Evolutionary conservation across 2,888 invertebrate genomes (phyloP), one percentile per base, ranked within the genome.

Genomic region (Reticulitermes lucifugus): DNA sequence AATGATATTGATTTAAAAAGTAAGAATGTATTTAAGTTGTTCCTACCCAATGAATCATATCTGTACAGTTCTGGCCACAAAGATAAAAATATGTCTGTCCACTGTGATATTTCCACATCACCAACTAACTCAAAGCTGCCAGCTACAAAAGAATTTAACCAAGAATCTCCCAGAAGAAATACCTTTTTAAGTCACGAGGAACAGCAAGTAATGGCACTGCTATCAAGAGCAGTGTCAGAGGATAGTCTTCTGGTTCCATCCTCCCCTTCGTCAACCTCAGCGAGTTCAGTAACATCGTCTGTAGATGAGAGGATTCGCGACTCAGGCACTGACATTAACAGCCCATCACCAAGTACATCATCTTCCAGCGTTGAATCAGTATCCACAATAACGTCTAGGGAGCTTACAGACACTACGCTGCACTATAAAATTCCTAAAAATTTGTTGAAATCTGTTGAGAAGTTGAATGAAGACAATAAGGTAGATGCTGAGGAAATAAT

Each of bases 161-260:
- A 55, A 79, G 46, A 79, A 22, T 2, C 81, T 59, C 25, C 60
- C 29, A 59, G 14, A 41, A 2, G 22, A 18, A 46, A 25, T 14
- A 12, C 35, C 5, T n/a, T 73, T 73, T 77, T 85, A 22, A 84
- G 82, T 1, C 12, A 82, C 9, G 83, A 85, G 35, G 65, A 86
- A 77, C 82, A 79, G 22, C 80, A 79, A 46, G 84, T 86, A 9
- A 85, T 86, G 77, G 71, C 83, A 65, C 41, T 86, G 75, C 46
- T 86, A 25, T 83, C 85, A 25, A 77, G 84, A 18, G 86, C 87
- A 5, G 85, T 86, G 2, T 87, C 87, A 10, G 86, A 85, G 18
- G 91, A 91, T 85, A 91, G 91, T 86, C 89, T 91, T 3, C 87
- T 91, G 82, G 90, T 91, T 2, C 90, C 90, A 75, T 90, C 90